Percentiles rank a stretch among this genome's conserved stretches.
These are phyloP conservation scores for Hippocampus mohnikei DNA, from an alignment of 2,113 vertebrate species.

Conservation along the genomic window DNA sequence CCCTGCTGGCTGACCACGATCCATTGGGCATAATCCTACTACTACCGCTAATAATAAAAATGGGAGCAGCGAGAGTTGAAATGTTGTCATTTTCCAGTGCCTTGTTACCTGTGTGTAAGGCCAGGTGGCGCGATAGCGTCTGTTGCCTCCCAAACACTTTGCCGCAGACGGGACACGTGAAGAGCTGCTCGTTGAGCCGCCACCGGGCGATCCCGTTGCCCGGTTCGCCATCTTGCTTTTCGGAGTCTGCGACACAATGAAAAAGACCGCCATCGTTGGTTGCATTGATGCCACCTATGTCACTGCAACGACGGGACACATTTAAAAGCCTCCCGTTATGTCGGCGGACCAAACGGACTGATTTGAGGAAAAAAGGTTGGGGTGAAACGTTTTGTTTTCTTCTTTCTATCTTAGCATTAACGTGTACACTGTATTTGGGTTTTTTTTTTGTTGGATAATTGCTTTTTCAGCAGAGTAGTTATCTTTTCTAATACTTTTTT, in stretches of 20 bases:
- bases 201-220: constrained; percentile 87
- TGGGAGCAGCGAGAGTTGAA: not conserved
- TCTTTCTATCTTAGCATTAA: too few relatives aligned
- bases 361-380: not conserved
- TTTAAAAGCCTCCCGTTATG: too few relatives aligned
- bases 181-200: constrained; percentile 93
- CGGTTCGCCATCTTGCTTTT: constrained; percentile 82
- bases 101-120: constrained; percentile 90
- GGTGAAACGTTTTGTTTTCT: too few relatives aligned
- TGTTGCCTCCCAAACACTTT: constrained; percentile 98
- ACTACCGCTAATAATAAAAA: too few relatives aligned
- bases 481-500: too few relatives aligned
- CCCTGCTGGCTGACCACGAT: too few relatives aligned
- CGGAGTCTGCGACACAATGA: constrained; percentile 73
- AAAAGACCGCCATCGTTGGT: constrained; percentile 4
- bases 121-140: constrained; percentile 93
- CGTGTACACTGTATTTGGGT: too few relatives aligned
- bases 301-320: not conserved
- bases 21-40: too few relatives aligned
- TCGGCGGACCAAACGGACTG: too few relatives aligned
- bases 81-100: not conserved
- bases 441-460: too few relatives aligned
- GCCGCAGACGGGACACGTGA: constrained; percentile 90
- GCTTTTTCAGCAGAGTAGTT: too few relatives aligned
- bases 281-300: not conserved